phyloP scores from a whole-genome alignment of 2,888 invertebrate species.

The Chymomyza procnemis region DNA sequence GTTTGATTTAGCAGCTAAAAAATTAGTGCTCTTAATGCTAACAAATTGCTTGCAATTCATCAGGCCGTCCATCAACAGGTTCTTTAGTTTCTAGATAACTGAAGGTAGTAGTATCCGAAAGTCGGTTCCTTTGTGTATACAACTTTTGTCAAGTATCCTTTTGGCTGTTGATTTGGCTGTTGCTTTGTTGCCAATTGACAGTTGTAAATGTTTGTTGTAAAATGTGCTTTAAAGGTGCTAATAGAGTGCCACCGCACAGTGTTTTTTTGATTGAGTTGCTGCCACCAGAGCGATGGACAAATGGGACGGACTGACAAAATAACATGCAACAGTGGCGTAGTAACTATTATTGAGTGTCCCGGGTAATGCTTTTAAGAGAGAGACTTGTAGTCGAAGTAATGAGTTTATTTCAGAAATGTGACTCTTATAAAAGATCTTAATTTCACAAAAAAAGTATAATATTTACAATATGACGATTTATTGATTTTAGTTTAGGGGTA shows the following conservation, averaged over 20 bases:
- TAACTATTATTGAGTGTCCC: no score
- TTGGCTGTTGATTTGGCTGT: slow-evolving; percentile 3
- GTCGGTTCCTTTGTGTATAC: slow-evolving; percentile 11
- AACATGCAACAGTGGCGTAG: slow-evolving; percentile 1
- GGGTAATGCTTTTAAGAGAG: no score
- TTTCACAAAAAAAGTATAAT: no score
- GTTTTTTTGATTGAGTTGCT: slow-evolving; percentile 50
- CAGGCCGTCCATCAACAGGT: slow-evolving; percentile 28
- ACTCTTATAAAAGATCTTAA: no score
- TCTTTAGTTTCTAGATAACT: background rate
- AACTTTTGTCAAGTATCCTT: slow-evolving; percentile 3
- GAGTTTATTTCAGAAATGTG: no score
- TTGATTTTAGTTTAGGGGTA: no score
- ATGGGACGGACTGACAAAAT: no score
- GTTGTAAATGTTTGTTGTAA: slow-evolving; percentile 74
- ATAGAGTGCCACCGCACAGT: slow-evolving; percentile 70
- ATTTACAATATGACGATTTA: no score
- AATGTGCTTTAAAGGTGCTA: slow-evolving; percentile 74
- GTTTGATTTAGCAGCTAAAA: slow-evolving; percentile 9
- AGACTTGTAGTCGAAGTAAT: no score
- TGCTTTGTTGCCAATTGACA: slow-evolving; percentile 74
- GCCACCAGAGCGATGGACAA: background rate
- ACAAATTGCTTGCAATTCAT: slow-evolving; percentile 68
- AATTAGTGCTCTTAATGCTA: slow-evolving; percentile 64
- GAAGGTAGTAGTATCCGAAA: background rate